Conservation (phyloP, 2,113 vertebrate genomes). For the Craseonycteris thonglongyai region DNA sequence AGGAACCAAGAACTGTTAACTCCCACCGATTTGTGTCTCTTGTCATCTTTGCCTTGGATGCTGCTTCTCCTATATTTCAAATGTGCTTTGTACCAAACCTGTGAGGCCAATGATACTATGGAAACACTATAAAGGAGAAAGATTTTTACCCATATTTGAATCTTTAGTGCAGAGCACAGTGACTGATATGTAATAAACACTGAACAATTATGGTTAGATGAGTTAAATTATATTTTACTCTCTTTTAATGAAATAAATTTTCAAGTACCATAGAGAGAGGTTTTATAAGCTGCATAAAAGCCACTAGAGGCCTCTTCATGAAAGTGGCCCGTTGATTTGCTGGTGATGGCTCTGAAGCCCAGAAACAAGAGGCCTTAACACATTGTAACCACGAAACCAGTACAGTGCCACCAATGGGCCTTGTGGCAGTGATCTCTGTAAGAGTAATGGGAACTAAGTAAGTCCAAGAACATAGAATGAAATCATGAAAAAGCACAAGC, state of each 20-base stretch:
- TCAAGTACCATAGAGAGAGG: not conserved
- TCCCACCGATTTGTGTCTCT: not conserved
- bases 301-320: not conserved
- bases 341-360: not conserved
- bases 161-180: not conserved
- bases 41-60: not conserved
- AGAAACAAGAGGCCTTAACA: not conserved
- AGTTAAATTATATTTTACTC: not conserved
- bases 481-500: not conserved
- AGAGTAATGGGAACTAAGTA: not conserved
- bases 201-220: not conserved
- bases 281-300: not conserved
- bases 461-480: not conserved
- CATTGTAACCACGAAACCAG: not conserved
- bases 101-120: not conserved
- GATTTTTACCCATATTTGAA: not conserved
- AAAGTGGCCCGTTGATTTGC: not conserved
- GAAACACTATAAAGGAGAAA: not conserved
- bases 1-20: not conserved
- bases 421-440: too few relatives aligned
- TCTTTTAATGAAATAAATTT: not conserved
- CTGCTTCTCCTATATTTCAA: not conserved
- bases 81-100: not conserved
- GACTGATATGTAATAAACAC: not conserved
- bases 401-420: not conserved